Evolutionary conservation across 1,140 invertebrate genomes (phyloP), one percentile per base, ranked within the genome.

Genomic region (Idris sp.): DNA sequence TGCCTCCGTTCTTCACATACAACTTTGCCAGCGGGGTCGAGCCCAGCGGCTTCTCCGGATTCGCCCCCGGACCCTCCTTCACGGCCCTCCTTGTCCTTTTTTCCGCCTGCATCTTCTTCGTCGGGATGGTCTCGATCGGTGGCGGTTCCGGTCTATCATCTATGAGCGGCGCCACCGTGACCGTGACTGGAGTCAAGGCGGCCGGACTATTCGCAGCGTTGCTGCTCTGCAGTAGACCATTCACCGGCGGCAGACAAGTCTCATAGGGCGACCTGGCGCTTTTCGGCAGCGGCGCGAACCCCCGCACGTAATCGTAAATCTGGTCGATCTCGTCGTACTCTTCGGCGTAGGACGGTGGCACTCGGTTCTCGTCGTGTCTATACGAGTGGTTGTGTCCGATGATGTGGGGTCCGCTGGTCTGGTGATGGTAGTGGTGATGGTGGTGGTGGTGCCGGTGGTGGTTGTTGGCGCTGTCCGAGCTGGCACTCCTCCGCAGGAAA

Each of bases 241-340:
- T 77, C 13, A 64, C 68, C 18, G 30, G 43, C 1, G 65, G 58
- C 10, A 49, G 26, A 35, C 22, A 73, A 33, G 79, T 85, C 22
- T 90, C 89, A 76, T 92, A 93, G 0, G 91, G 91, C 0, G 91
- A 91, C 61, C 92, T 90, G 16, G 94, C 90, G 79, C 91, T 93
- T 82, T 95, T 96, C 0, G 95, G 95, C 19, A 97, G 88, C 0
- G 96, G 95, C 8, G 94, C 94, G 78, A 97, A 94, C 0, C 96
- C 96, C 36, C 96, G 89, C 0, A 98, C 96, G 83, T 98, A 98
- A 81, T 97, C 95, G 84, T 98, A 98, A 59, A 98, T 96, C 86
- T 97, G 95, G 88, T 98, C 96, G 73, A 98, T 97, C 87, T 98
- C 96, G 77, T 97, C 95, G 86, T 97, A 97, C 74, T 97, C 95